Evolutionary conservation across 2,888 invertebrate species (phyloP), one percentile per base, ranked within the genome.

Genomic region (Empis livida): DNA sequence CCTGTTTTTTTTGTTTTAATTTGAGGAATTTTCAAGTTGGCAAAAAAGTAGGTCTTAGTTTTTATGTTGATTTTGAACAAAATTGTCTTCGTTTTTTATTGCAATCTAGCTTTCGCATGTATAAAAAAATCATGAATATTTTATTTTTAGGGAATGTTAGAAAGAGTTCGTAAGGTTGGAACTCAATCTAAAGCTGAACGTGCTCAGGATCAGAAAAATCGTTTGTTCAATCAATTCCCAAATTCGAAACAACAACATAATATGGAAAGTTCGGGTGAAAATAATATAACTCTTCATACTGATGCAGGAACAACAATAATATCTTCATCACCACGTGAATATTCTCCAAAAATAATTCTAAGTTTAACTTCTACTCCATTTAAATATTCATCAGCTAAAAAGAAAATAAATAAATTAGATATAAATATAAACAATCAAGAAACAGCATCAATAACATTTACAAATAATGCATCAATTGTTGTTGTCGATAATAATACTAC

Each of bases 101-200:
- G 4, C 20, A 20, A 20, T n/a, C n/a, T n/a, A n/a, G n/a, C n/a
- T n/a, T n/a, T n/a, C n/a, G n/a, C 20, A 5, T 5, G 20, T 20
- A 20, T 20, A 5, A 5, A 20, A 20, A 20, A 5, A 20, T 20
- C 4, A 20, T 5, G 20, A 20, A 20, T 20, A 20, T 20, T 20
- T 60, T 81, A 88, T 67, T 88, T 88, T 65, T 76, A 79, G 73
- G 83, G 82, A 41, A 68, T 90, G 2, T 62, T 90, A 45, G 80
- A 83, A 54, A 78, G 84, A 30, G 84, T 87, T 0, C 78, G 85
- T 32, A 85, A 85, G 60, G 77, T 80, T 35, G 84, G 84, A 0
- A 71, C 74, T 17, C 72, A 62, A 45, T 71, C 73, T 1, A 76
- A 79, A 42, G 74, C 80, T 30, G 79, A 82, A 31, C 74, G 82